phyloP scores from a whole-genome alignment of 2,113 vertebrate genomes.

The Leucosticte australis region DNA sequence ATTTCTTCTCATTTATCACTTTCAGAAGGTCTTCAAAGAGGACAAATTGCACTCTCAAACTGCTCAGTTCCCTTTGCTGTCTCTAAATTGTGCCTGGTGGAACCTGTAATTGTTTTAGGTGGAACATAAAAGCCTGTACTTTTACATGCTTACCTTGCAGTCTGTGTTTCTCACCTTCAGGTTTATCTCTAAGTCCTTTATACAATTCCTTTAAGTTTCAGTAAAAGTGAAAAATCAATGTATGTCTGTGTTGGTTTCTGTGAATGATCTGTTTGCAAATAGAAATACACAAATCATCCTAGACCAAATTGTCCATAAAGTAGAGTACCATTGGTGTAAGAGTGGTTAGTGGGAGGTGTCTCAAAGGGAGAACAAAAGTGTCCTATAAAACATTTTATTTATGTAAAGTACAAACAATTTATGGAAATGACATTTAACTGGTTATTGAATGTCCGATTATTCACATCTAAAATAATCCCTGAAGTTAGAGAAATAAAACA shows the following conservation, averaged over 20 bases:
- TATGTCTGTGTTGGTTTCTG: background rate
- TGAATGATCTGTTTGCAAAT: background rate
- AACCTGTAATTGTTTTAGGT: background rate
- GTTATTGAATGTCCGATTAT: conserved; percentile 39
- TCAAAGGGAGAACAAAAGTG: background rate
- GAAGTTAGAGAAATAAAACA: conserved; percentile 50
- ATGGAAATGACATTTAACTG: conserved; percentile 49
- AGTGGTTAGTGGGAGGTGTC: background rate
- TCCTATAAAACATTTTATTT: background rate
- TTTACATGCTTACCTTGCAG: background rate
- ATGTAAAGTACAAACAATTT: conserved; percentile 56
- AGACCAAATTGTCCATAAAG: background rate
- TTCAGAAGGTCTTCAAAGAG: background rate
- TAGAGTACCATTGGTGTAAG: background rate
- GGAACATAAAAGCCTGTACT: background rate
- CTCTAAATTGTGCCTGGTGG: background rate
- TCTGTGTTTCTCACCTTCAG: background rate
- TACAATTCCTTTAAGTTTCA: background rate
- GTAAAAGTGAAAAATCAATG: background rate
- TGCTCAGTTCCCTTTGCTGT: background rate
- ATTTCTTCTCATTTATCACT: background rate
- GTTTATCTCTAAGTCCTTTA: background rate
- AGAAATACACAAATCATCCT: background rate
- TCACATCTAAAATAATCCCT: conserved; percentile 34
- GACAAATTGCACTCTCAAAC: background rate